Conservation (phyloP, 2,888 invertebrate genomes). For the Notocelia uddmanniana region DNA sequence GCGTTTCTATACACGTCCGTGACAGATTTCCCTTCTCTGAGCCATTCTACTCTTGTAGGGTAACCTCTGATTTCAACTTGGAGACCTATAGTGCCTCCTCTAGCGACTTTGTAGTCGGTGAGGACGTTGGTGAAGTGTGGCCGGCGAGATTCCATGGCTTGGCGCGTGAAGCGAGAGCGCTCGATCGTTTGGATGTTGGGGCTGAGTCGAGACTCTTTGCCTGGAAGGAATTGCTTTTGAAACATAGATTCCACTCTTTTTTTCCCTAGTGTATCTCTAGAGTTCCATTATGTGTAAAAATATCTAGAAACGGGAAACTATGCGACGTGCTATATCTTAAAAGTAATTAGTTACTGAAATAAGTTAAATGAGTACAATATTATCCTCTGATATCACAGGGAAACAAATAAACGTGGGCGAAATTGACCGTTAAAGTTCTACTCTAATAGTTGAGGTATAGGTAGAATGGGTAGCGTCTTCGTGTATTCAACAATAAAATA, state of each 20-base stretch:
- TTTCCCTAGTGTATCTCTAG: too few relatives aligned
- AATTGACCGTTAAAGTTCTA: too few relatives aligned
- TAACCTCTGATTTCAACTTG: constrained; percentile 92
- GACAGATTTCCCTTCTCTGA: constrained; percentile 87
- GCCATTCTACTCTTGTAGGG: constrained; percentile 92
- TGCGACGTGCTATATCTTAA: too few relatives aligned
- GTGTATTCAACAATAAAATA: too few relatives aligned
- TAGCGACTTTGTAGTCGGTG: constrained; percentile 89
- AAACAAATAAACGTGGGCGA: too few relatives aligned
- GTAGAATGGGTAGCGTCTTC: too few relatives aligned
- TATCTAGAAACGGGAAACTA: too few relatives aligned
- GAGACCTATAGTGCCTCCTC: constrained; percentile 92
- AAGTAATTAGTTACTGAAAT: too few relatives aligned
- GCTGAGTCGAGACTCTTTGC: constrained; percentile 64
- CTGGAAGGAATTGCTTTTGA: constrained; percentile 56
- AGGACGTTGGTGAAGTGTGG: constrained; percentile 90
- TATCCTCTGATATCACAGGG: too few relatives aligned
- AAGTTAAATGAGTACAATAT: too few relatives aligned
- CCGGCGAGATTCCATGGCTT: constrained; percentile 81
- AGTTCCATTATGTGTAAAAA: too few relatives aligned
- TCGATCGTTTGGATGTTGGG: constrained; percentile 70
- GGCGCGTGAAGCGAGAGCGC: constrained; percentile 67
- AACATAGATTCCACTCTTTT: not conserved
- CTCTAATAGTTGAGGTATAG: too few relatives aligned
- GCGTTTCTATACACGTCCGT: constrained; percentile 87